These are phyloP conservation scores for Dinothrombium tinctorium DNA, from an alignment of 1,140 invertebrate genomes.

Conservation along the genomic window DNA sequence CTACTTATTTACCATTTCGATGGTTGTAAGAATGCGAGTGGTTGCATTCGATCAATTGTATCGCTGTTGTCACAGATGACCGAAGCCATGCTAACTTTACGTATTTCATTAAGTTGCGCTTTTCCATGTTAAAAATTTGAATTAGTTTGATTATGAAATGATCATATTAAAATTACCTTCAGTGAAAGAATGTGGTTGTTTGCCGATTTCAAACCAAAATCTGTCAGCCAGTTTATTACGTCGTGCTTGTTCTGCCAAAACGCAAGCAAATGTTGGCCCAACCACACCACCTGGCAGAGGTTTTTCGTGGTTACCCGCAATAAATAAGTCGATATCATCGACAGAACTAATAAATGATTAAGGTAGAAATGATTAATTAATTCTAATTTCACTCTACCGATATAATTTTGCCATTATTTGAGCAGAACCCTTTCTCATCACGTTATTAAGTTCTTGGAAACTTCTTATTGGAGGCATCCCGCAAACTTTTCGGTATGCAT, in stretches of 20 bases:
- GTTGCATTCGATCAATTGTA: conserved; percentile 10
- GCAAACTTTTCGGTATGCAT: conserved; percentile 52
- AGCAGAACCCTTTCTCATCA: conserved; percentile 26
- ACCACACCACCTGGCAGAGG: conserved; percentile 44
- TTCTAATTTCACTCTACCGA: not conserved
- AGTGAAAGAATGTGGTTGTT: conserved; percentile 13
- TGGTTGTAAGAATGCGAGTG: conserved; percentile 7
- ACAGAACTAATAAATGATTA: conserved; percentile 18
- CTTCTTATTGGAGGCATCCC: conserved; percentile 38
- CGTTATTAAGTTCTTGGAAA: conserved; percentile 46
- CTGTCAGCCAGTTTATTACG: conserved; percentile 40
- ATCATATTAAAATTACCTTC: conserved; percentile 8
- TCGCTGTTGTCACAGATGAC: conserved; percentile 83
- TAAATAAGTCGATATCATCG: conserved; percentile 37
- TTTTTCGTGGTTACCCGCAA: conserved; percentile 31
- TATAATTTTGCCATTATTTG: conserved; percentile 10
- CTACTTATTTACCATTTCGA: not conserved
- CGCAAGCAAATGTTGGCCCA: conserved; percentile 84
- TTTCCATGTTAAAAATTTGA: not conserved
- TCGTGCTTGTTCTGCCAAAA: conserved; percentile 77
- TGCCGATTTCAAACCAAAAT: conserved; percentile 23
- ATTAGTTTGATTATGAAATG: not conserved
- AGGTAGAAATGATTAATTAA: not conserved
- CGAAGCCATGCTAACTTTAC: conserved; percentile 67
- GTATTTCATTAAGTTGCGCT: conserved; percentile 58